Base-by-base conservation (phyloP, 2,888 invertebrate genomes). In the Patella depressa region DNA sequence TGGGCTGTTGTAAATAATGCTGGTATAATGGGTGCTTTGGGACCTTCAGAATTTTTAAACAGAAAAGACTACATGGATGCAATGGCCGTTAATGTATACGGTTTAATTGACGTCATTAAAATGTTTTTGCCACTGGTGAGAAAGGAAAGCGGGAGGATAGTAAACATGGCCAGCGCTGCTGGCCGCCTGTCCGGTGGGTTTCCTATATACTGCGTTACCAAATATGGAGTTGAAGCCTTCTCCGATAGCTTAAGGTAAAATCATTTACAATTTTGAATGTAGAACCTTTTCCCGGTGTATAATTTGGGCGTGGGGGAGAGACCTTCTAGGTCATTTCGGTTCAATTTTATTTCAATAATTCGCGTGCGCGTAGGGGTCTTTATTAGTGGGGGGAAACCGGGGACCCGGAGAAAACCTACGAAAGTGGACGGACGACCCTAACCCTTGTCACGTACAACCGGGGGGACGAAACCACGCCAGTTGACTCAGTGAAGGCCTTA, bases 11-110 rank as follows among this genome's bases (percentile, higher is more conserved):
- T 34, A 34, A 34, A 34, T 34, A 34, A 34, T 34, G 34, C 34
- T 7, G 85, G 85, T 9, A 75, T 82, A 3, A 29, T 76, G 3
- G 80, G 80, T 17, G 57, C 74, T 9, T 79, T 85, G 7, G 86
- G 87, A n/a, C 85, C 84, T 9, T 86, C 88, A 65, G 91, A 91
- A 73, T 89, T 88, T 83, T 82, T 88, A 19, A 80, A 82, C 4
- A 78, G 84, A 2, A 85, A 87, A 7, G 89, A 90, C 76, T 91
- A 89, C 81, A 74, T 75, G 54, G 75, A 75, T 14, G 76, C 78
- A 34, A 55, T 82, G 14, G 80, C 78, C 4, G 83, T 87, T 72
- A 91, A 91, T 81, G 73, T 87, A 3, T 84, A 86, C 73, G 91
- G 91, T 34, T 34, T 34, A 34, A 34, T 34, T 34, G 34, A 34